Evolutionary conservation across 2,797 vertebrate genomes (phyloP), one percentile per base, ranked within the genome.

Genomic region (Chromobotia macracanthus): DNA sequence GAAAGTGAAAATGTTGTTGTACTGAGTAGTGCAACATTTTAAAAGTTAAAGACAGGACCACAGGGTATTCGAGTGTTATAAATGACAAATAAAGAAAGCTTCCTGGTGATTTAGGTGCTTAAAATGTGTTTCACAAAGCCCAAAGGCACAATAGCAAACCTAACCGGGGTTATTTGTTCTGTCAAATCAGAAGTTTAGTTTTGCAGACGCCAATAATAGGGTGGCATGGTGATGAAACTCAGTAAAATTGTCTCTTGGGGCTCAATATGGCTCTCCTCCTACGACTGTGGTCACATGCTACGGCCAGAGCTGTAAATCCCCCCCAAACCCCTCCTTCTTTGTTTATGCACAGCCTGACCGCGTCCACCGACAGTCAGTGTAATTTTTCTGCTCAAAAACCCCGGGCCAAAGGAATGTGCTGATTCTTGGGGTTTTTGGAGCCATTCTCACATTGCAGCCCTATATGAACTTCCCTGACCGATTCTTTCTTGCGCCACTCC

Each of bases 361-460:
- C 83, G 75, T 84, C 77, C 82, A 88, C 83, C 81, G 75, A 79
- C 72, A 77, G 71, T 84, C 71, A 25, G 78, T 48, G 58, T 66
- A 83, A 80, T 82, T 85, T 82, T 84, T 86, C 82, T 73, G 75
- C 73, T 79, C 77, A 69, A 86, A 90, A 92, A 86, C 86, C 81
- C 69, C 88, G 88, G 87, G 77, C 88, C 82, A 79, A 56, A 86
- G 91, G 92, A 94, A 94, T 94, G 92, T 92, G 91, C 92, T 93
- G 92, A 93, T 91, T 91, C 75, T 84, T 87, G 84, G 15, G 53
- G 35, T 80, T 84, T 87, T 89, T 88, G 85, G 86, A 91, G 86
- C 87, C 76, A 77, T 87, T 90, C 89, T 92, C 88, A 88, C 88
- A 89, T 92, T 90, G 91, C 89, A 80, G 83, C 88, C 87, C 86